Evolutionary conservation across 1,140 invertebrate genomes (phyloP).

Genomic region (Magallana angulata): DNA sequence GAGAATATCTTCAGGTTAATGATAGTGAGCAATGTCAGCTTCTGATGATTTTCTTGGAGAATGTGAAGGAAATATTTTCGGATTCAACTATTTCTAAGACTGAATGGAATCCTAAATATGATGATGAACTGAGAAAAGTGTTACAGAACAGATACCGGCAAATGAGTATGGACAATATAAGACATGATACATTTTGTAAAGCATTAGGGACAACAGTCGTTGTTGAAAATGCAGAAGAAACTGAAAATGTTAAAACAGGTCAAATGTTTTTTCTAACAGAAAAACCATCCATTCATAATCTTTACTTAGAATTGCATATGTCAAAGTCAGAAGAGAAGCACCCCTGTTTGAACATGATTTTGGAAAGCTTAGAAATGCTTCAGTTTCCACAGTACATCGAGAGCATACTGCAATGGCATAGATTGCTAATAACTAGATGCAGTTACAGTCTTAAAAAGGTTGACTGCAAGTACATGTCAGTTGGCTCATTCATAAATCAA

Average conservation of each 20-base stretch:
- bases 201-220: not conserved
- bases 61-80: too few relatives aligned
- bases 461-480: slow-evolving; percentile 43
- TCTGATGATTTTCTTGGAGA: too few relatives aligned
- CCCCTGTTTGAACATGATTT: slow-evolving; percentile 12
- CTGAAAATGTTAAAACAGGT: too few relatives aligned
- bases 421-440: not conserved
- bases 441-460: slow-evolving; percentile 54
- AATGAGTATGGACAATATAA: too few relatives aligned
- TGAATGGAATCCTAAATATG: too few relatives aligned
- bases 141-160: too few relatives aligned
- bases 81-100: too few relatives aligned
- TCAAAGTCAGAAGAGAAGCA: not conserved
- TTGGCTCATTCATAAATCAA: slow-evolving; percentile 47
- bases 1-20: too few relatives aligned
- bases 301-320: slow-evolving; percentile 3
- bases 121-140: too few relatives aligned
- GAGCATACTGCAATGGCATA: slow-evolving; percentile 49
- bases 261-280: not conserved
- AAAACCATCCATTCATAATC: slow-evolving; percentile 24
- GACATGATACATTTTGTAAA: too few relatives aligned
- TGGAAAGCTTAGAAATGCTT: not conserved
- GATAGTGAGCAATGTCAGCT: too few relatives aligned
- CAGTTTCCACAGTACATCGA: slow-evolving; percentile 42
- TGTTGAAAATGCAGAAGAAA: too few relatives aligned